Evolutionary conservation across 2,113 vertebrate genomes (phyloP).

Genomic region (Panurus biarmicus): DNA sequence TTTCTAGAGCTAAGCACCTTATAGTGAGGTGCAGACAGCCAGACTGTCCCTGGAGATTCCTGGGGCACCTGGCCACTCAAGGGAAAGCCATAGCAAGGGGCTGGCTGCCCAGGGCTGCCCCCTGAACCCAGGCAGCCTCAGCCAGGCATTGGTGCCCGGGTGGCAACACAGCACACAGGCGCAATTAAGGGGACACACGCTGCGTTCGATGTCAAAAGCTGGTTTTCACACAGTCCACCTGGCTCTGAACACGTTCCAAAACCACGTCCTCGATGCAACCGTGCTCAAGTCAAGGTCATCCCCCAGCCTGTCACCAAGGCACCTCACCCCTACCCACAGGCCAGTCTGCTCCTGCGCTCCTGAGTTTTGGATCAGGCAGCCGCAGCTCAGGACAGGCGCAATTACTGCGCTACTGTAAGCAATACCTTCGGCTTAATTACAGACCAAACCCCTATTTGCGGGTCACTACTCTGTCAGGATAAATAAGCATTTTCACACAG

Average conservation of each 20-base stretch:
- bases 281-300: neutral
- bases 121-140: neutral
- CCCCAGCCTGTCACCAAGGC: neutral
- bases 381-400: neutral
- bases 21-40: neutral
- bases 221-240: neutral
- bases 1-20: neutral
- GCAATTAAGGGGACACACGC: neutral
- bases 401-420: conserved; percentile 2
- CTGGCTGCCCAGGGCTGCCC: neutral
- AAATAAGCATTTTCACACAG: conserved; percentile 54
- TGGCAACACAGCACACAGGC: neutral
- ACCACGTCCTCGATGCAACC: rapidly evolving
- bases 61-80: neutral
- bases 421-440: neutral
- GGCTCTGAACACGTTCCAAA: neutral
- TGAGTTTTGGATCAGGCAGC: neutral
- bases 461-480: conserved; percentile 34
- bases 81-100: neutral
- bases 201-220: neutral
- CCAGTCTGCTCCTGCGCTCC: neutral
- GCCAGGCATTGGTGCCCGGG: neutral
- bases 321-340: neutral
- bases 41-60: neutral
- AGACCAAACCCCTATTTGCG: neutral